These are phyloP conservation scores for Mythimna loreyi DNA, from an alignment of 2,888 invertebrate species.

Conservation along the genomic window DNA sequence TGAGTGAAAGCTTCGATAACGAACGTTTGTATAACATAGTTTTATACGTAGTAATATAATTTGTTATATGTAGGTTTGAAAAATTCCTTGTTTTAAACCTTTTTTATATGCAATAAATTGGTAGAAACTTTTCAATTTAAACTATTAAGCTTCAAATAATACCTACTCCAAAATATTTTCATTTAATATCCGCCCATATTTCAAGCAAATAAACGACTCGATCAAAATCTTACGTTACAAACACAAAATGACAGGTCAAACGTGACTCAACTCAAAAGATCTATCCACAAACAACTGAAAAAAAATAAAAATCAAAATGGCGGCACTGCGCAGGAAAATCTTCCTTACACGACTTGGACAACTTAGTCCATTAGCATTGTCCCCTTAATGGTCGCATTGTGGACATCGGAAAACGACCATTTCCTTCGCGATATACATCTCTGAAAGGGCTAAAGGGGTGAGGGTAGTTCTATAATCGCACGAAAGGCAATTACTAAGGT, in stretches of 20 bases:
- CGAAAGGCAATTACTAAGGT: slow-evolving; percentile 84
- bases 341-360: slow-evolving; percentile 71
- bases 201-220: neutral
- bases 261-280: slow-evolving; percentile 47
- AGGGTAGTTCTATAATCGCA: slow-evolving; percentile 81
- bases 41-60: slow-evolving; percentile 46
- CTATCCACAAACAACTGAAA: slow-evolving; percentile 39
- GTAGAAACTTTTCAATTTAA: neutral
- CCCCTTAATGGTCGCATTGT: slow-evolving; percentile 87
- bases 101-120: neutral
- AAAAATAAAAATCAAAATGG: slow-evolving; percentile 55
- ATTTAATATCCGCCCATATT: neutral
- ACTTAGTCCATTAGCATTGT: slow-evolving; percentile 88
- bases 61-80: slow-evolving; percentile 9
- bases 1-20: slow-evolving; percentile 86
- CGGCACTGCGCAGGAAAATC: slow-evolving; percentile 55
- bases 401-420: slow-evolving; percentile 90
- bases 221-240: neutral
- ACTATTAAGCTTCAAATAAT: neutral
- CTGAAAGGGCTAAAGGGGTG: slow-evolving; percentile 89
- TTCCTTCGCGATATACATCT: slow-evolving; percentile 90
- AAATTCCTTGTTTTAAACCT: neutral
- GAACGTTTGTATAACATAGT: slow-evolving; percentile 66
- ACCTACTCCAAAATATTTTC: neutral
- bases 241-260: slow-evolving; percentile 13